These are phyloP conservation scores for Lophius americanus DNA, from an alignment of 2,797 vertebrate genomes.

Conservation along the genomic window DNA sequence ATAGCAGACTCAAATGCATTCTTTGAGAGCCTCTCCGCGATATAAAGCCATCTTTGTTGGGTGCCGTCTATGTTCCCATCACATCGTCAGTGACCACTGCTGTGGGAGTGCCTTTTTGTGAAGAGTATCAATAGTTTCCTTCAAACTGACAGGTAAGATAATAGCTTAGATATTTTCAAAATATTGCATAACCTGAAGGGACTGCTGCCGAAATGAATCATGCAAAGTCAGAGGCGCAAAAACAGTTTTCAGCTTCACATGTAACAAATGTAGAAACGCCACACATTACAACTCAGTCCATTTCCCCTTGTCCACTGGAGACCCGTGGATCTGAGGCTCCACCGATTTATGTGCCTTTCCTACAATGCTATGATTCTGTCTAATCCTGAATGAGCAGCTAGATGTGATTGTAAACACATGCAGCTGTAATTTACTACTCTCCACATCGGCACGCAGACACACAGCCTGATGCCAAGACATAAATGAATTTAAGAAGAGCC, in stretches of 20 bases:
- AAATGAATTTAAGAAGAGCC: slow-evolving; percentile 52
- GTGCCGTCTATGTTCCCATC: neutral
- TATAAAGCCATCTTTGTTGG: neutral
- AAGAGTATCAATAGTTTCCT: neutral
- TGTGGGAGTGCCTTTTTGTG: neutral
- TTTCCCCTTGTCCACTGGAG: neutral
- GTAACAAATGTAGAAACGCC: neutral
- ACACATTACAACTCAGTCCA: neutral
- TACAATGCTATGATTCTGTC: slow-evolving; percentile 8
- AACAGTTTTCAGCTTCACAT: neutral
- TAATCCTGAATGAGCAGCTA: slow-evolving; percentile 3
- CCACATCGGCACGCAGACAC: slow-evolving; percentile 16
- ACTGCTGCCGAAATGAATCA: neutral
- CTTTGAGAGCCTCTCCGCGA: slow-evolving; percentile 1
- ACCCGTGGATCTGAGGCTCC: neutral
- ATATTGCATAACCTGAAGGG: neutral
- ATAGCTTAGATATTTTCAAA: neutral
- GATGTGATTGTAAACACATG: slow-evolving; percentile 18
- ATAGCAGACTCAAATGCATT: neutral
- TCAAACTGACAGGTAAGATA: neutral
- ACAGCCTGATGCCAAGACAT: slow-evolving; percentile 2
- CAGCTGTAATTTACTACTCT: slow-evolving; percentile 12
- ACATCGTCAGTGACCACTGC: neutral
- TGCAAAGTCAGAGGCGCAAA: neutral
- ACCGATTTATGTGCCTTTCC: neutral